phyloP scores from a whole-genome alignment of 2,888 invertebrate genomes.

The Hirtodrosophila cameraria region DNA sequence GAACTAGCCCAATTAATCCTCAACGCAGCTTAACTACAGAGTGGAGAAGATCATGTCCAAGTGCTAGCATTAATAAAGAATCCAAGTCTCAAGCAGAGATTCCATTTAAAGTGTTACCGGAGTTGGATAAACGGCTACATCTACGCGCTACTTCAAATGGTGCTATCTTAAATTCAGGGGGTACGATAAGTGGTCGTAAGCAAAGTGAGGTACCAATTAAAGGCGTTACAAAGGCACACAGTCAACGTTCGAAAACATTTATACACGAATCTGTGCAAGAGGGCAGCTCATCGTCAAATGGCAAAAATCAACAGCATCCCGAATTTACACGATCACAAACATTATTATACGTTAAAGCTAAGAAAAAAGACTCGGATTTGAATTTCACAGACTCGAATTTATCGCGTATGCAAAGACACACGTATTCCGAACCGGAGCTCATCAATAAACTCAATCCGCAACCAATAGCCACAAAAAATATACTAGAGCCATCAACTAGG shows the following conservation, averaged over 20 bases:
- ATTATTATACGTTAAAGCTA: constrained; percentile 43
- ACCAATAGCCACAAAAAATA: not conserved
- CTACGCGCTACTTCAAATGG: constrained; percentile 93
- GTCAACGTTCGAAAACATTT: constrained; percentile 67
- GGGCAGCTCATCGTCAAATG: not conserved
- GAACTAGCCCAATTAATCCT: constrained; percentile 23
- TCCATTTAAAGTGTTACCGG: constrained; percentile 88
- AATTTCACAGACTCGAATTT: constrained; percentile 32
- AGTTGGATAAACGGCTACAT: constrained; percentile 86
- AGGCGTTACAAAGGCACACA: constrained; percentile 19
- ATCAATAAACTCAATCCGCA: constrained; percentile 30
- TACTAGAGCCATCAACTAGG: constrained; percentile 24
- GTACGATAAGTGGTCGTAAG: constrained; percentile 91
- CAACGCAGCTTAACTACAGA: constrained; percentile 32
- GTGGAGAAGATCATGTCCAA: constrained; percentile 50
- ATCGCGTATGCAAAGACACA: constrained; percentile 54
- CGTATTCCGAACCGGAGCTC: constrained; percentile 90
- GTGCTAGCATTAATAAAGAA: constrained; percentile 24
- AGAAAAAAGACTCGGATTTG: constrained; percentile 43
- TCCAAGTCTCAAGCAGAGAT: constrained; percentile 30
- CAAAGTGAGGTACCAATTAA: constrained; percentile 20
- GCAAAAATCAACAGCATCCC: constrained; percentile 8
- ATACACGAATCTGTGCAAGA: constrained; percentile 45
- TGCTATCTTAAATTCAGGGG: constrained; percentile 91
- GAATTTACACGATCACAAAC: constrained; percentile 66